Conservation (phyloP, 1,140 invertebrate genomes). For the Hyles vespertilio region DNA sequence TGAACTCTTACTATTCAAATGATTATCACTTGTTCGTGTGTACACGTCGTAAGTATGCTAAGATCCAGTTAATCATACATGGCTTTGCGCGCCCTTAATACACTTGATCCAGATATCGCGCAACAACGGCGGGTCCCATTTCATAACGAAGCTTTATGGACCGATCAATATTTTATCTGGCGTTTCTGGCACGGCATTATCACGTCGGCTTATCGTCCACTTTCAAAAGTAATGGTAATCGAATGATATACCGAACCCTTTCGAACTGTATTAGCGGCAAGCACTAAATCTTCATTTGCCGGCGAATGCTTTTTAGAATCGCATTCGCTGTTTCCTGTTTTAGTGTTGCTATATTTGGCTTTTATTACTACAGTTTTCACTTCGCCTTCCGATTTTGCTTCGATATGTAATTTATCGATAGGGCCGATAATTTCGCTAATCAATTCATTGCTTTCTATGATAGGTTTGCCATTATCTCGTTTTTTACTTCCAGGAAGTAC, state of each 20-base stretch:
- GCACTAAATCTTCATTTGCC: too few species aligned
- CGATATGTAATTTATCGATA: neutral
- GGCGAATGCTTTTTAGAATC: neutral
- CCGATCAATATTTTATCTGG: constrained; percentile 27
- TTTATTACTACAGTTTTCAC: neutral
- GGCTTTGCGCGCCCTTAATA: too few species aligned
- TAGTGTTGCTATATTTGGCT: neutral
- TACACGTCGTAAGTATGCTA: too few species aligned
- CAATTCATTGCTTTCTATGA: too few species aligned
- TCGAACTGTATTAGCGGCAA: neutral
- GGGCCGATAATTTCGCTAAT: too few species aligned
- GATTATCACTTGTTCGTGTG: too few species aligned
- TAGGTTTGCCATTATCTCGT: too few species aligned
- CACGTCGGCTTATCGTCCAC: constrained; percentile 17
- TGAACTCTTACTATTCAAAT: too few species aligned
- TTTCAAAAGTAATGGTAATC: constrained; percentile 21
- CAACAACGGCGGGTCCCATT: constrained; percentile 16
- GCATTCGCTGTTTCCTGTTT: neutral
- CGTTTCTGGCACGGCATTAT: constrained; percentile 15
- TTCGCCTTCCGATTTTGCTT: neutral
- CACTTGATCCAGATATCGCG: constrained; percentile 13
- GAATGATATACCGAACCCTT: neutral
- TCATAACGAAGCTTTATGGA: constrained; percentile 26
- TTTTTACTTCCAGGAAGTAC: neutral
- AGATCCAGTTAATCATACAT: too few species aligned